Conservation (phyloP, 2,888 invertebrate genomes). For the Byasa hedistus region DNA sequence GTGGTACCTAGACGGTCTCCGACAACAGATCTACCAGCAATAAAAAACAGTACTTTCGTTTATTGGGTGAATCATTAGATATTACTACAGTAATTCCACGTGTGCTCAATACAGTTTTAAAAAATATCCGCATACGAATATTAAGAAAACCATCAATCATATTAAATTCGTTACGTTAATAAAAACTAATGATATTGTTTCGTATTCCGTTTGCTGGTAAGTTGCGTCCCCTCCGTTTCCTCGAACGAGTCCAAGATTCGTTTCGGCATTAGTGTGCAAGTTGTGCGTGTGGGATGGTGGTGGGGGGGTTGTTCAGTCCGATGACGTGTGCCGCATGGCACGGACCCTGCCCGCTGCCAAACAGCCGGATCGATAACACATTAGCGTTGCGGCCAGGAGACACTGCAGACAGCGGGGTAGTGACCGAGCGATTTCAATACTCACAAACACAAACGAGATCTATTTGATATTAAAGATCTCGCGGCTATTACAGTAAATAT, state of each 20-base stretch:
- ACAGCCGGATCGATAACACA: conserved; percentile 65
- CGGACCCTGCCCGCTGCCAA: conserved; percentile 67
- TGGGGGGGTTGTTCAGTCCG: conserved; percentile 13
- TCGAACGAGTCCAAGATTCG: conserved; percentile 37
- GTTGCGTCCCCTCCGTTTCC: conserved; percentile 23
- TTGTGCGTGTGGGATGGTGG: conserved; percentile 1
- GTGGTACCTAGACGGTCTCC: too few species aligned
- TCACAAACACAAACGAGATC: not conserved
- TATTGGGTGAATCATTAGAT: too few species aligned
- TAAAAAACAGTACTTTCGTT: too few species aligned
- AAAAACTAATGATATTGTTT: conserved; percentile 24
- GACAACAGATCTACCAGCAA: too few species aligned
- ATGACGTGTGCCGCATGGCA: conserved; percentile 55
- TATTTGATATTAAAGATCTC: too few species aligned
- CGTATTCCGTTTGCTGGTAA: not conserved
- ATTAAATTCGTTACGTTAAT: too few species aligned
- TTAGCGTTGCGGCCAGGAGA: conserved; percentile 50
- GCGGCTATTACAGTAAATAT: too few species aligned
- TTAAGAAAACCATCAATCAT: too few species aligned
- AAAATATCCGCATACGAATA: too few species aligned
- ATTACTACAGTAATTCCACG: too few species aligned
- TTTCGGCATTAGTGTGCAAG: conserved; percentile 31
- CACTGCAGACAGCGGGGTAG: conserved; percentile 32
- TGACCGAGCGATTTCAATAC: conserved; percentile 1
- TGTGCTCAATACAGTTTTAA: too few species aligned